Evolutionary conservation across 1,140 invertebrate species (phyloP), one percentile per base, ranked within the genome.

Genomic region (Diabrotica virgifera): DNA sequence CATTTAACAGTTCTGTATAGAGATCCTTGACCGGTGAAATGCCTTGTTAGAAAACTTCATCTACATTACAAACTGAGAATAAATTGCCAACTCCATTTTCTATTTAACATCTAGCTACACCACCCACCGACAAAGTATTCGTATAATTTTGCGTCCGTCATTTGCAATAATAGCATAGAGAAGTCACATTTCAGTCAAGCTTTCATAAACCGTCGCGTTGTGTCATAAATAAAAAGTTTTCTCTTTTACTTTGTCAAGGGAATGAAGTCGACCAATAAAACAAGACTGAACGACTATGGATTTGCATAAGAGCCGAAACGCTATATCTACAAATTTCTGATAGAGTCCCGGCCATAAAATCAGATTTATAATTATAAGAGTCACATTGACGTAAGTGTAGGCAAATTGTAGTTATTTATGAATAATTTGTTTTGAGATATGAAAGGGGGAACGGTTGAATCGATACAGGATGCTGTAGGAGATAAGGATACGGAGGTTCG

Each of bases 301-400:
- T 70, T 70, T 66, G 68, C 68, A 70, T 70, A 70, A 62, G 37
- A 66, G 62, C 62, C 64, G 68, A n/a, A 64, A 51, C 40, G 68
- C 68, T 64, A 64, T 66, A 70, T 70, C 68, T 70, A 66, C 68
- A 62, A 72, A 70, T 72, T 72, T 72, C 70, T 72, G 70, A 72
- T 72, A 70, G 68, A 69, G 66, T 59, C 63, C 46, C 55, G 62
- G 70, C 70, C 63, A 72, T 72, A 72, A 72, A 72, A 72, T 65
- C 67, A 68, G 70, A 72, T 72, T 72, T 72, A 72, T 72, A 72
- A 72, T 72, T 70, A 72, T 72, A 70, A 70, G 63, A n/a, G n/a
- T n/a, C n/a, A n/a, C n/a, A 66, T 68, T 70, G 70, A 72, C 70
- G 70, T 72, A 72, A 72, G 70, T 72, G 70, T 70, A 68, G 70